phyloP scores from a whole-genome alignment of 2,888 invertebrate genomes.

The Chalcis sispes region DNA sequence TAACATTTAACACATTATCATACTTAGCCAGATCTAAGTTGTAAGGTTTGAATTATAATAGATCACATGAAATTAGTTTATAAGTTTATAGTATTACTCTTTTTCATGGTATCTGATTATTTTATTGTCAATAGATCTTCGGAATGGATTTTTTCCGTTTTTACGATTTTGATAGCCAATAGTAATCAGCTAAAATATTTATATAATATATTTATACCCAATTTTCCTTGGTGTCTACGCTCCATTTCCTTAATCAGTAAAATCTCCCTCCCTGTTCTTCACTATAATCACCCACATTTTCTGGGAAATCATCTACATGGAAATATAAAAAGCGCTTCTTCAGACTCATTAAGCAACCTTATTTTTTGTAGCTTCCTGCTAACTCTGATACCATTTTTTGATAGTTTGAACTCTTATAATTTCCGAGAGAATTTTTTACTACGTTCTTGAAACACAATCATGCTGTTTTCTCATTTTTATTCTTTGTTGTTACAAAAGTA shows the following conservation, averaged over 20 bases:
- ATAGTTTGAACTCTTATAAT: not conserved
- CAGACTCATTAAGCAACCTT: not conserved
- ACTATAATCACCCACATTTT: not conserved
- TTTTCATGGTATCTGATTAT: too few species aligned
- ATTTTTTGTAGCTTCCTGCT: not conserved
- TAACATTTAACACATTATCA: too few species aligned
- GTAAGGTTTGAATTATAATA: too few species aligned
- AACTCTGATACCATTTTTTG: conserved; percentile 10
- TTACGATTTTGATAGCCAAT: too few species aligned
- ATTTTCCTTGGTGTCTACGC: not conserved
- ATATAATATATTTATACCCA: too few species aligned
- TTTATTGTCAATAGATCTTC: too few species aligned
- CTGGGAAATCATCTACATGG: not conserved
- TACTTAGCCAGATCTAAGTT: too few species aligned
- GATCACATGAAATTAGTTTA: too few species aligned
- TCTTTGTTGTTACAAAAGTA: conserved; percentile 4
- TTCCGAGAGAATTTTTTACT: conserved; percentile 8
- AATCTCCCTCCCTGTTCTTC: conserved; percentile 4
- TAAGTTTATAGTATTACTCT: too few species aligned
- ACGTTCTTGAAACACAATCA: conserved; percentile 7
- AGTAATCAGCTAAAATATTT: conserved; percentile 5
- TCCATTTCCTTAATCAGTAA: not conserved
- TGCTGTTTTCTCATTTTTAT: not conserved
- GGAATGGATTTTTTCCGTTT: too few species aligned
- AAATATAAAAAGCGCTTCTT: not conserved